These are phyloP conservation scores for Sarcoramphus papa DNA, from an alignment of 2,797 vertebrate genomes.

Conservation along the genomic window DNA sequence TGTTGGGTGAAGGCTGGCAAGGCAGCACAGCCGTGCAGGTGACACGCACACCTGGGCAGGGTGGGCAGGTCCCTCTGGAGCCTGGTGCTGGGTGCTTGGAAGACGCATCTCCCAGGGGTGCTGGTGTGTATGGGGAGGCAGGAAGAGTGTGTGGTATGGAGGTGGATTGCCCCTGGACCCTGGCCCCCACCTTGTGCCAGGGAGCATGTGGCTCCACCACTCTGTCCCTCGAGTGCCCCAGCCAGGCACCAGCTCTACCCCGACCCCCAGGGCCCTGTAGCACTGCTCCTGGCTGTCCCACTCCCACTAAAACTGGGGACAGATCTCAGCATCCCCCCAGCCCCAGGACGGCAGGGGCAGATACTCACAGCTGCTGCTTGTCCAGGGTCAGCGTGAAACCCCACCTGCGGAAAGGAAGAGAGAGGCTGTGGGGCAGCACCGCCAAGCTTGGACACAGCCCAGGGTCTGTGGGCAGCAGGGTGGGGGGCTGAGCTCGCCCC, in stretches of 20 bases:
- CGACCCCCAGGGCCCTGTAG: no score
- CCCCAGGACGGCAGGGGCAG: background rate
- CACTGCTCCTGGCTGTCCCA: background rate
- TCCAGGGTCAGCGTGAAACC: constrained; percentile 89
- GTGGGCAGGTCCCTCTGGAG: background rate
- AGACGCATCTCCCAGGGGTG: background rate
- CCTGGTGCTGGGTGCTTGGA: background rate
- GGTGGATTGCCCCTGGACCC: background rate
- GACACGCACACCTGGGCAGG: background rate
- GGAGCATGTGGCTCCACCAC: background rate
- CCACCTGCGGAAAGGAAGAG: constrained; percentile 78
- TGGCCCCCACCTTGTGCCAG: background rate
- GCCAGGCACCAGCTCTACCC: background rate
- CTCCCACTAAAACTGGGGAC: background rate
- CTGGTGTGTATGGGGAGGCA: background rate
- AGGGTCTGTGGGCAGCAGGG: rapidly evolving
- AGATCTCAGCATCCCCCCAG: background rate
- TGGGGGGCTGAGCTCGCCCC: rapidly evolving
- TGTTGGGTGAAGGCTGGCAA: background rate
- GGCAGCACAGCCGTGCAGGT: background rate
- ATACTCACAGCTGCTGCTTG: constrained; percentile 94
- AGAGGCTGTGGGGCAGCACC: background rate
- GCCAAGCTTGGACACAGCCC: background rate
- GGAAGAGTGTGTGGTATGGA: background rate
- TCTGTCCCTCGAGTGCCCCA: background rate